phyloP scores from a whole-genome alignment of 2,888 invertebrate species.

The Lymantria monacha region DNA sequence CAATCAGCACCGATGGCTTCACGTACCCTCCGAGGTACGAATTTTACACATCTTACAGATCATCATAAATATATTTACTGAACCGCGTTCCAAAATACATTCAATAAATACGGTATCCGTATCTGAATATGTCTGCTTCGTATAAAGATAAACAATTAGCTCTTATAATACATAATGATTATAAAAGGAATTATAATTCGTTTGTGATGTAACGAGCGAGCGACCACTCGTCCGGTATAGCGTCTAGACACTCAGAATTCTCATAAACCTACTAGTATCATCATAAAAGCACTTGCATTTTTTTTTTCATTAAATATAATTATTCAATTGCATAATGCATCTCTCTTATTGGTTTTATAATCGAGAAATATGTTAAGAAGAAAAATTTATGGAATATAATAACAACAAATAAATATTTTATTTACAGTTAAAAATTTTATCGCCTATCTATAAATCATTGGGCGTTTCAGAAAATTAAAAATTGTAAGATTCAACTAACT shows the following conservation, averaged over 20 bases:
- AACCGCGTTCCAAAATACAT: conserved; percentile 16
- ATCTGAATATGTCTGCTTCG: conserved; percentile 34
- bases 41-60: too few species aligned
- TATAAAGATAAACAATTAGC: conserved; percentile 50
- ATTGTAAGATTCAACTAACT: conserved; percentile 44
- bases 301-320: conserved; percentile 60
- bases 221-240: conserved; percentile 15
- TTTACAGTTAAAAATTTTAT: conserved; percentile 77
- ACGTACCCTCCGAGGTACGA: too few species aligned
- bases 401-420: conserved; percentile 82
- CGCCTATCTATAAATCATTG: conserved; percentile 73
- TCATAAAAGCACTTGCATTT: conserved; percentile 70
- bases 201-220: conserved; percentile 33
- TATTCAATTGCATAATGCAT: conserved; percentile 68
- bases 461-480: conserved; percentile 58
- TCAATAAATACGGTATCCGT: conserved; percentile 30
- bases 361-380: conserved; percentile 78
- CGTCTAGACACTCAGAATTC: conserved; percentile 28
- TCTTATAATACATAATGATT: conserved; percentile 46
- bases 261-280: conserved; percentile 54
- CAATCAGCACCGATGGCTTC: too few species aligned
- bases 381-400: conserved; percentile 76
- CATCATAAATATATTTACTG: not conserved
- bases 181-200: conserved; percentile 52
- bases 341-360: conserved; percentile 75